phyloP scores from a whole-genome alignment of 2,888 invertebrate species.

The Chrysopilus asiliformis region DNA sequence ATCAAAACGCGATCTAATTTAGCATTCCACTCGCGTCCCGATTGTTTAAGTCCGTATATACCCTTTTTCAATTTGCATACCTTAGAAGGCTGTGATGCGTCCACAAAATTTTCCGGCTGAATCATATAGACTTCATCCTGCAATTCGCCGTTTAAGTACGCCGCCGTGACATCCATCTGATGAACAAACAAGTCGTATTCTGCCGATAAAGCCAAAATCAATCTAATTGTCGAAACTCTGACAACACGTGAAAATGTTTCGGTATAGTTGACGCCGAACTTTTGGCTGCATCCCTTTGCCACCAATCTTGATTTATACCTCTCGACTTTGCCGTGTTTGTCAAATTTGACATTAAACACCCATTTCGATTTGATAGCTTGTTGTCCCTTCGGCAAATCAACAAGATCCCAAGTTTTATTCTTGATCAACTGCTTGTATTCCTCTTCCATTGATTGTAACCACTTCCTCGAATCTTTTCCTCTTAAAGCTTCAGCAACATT shows the following conservation, averaged over 20 bases:
- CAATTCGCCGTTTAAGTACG: too few species aligned
- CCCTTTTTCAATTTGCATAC: background rate
- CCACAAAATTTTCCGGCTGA: constrained; percentile 6
- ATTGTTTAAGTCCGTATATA: background rate
- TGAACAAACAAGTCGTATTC: constrained; percentile 9
- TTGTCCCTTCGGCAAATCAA: too few species aligned
- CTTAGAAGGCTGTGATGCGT: background rate
- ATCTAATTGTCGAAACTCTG: constrained; percentile 11
- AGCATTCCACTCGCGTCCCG: background rate
- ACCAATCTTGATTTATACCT: too few species aligned
- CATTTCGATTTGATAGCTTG: too few species aligned
- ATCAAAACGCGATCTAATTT: background rate
- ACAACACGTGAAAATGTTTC: constrained; percentile 16
- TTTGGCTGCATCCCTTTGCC: constrained; percentile 13
- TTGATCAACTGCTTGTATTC: too few species aligned
- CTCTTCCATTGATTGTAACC: too few species aligned
- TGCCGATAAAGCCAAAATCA: constrained; percentile 11
- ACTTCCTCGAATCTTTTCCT: too few species aligned
- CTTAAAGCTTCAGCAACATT: too few species aligned
- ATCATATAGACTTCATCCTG: constrained; percentile 10
- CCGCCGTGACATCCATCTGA: too few species aligned
- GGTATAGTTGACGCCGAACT: constrained; percentile 13
- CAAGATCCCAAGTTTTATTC: too few species aligned
- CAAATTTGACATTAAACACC: too few species aligned
- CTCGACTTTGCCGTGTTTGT: too few species aligned